These are phyloP conservation scores for Macrosiphum euphorbiae DNA, from an alignment of 2,888 invertebrate species.

Conservation along the genomic window DNA sequence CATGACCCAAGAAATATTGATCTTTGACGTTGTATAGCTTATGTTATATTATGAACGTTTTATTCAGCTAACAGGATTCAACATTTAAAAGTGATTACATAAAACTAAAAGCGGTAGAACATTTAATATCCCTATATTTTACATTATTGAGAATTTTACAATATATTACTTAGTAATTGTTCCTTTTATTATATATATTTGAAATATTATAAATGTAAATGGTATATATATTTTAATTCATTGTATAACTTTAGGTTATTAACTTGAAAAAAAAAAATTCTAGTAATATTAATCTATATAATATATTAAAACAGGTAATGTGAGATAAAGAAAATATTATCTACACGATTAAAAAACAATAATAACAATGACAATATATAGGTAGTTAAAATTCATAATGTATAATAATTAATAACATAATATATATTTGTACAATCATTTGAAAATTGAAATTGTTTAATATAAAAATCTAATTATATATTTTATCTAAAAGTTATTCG, in stretches of 20 bases:
- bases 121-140: neutral
- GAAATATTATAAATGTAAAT: neutral
- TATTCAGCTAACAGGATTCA: neutral
- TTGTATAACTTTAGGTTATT: too few species aligned
- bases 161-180: neutral
- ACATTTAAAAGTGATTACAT: slow-evolving; percentile 25
- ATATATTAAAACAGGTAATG: neutral
- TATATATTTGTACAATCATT: neutral
- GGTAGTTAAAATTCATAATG: neutral
- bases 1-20: slow-evolving; percentile 30
- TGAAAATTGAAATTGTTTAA: neutral
- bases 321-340: neutral
- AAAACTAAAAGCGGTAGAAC: neutral
- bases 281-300: too few species aligned
- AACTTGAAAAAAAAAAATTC: too few species aligned
- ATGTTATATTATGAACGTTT: neutral
- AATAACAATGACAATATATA: neutral
- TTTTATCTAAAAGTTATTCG: neutral
- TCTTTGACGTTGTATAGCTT: slow-evolving; percentile 9
- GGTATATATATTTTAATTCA: too few species aligned
- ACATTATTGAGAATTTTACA: neutral
- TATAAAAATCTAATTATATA: neutral
- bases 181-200: neutral
- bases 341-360: neutral
- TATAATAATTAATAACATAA: neutral